These are phyloP conservation scores for Cavia aperea DNA, from an alignment of 2,113 vertebrate genomes.

Conservation along the genomic window DNA sequence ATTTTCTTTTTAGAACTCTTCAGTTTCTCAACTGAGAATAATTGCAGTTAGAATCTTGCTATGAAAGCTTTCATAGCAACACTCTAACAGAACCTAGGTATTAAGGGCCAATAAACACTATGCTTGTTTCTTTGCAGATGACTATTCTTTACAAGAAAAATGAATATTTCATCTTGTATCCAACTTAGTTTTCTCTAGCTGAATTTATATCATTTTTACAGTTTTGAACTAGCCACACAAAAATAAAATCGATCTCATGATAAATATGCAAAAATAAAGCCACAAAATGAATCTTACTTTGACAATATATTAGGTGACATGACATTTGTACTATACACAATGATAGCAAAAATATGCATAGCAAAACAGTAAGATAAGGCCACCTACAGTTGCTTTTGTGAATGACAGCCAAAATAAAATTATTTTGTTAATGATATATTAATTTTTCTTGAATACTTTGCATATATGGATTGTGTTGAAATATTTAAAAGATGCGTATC, in stretches of 20 bases:
- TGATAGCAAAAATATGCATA: neutral
- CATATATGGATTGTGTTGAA: neutral
- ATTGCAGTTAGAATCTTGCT: neutral
- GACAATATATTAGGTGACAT: neutral
- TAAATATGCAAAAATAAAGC: neutral
- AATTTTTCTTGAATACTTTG: neutral
- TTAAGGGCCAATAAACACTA: neutral
- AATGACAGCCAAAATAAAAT: neutral
- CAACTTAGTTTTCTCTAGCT: neutral
- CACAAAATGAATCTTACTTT: neutral
- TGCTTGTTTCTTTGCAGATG: neutral
- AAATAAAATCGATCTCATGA: neutral
- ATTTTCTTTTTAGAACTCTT: neutral
- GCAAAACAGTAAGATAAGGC: neutral
- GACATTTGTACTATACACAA: neutral
- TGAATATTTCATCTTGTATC: neutral
- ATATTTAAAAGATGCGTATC: neutral
- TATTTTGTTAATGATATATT: neutral
- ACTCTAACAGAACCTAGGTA: neutral
- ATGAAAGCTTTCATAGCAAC: neutral
- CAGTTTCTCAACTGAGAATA: neutral
- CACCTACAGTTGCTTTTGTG: neutral
- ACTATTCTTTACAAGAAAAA: neutral
- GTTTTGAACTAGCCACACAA: neutral
- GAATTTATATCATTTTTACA: neutral